Percentiles rank a stretch among this genome's conserved stretches.
These are phyloP conservation scores for Bovichtus diacanthus DNA, from an alignment of 2,797 vertebrate species.

Conservation along the genomic window DNA sequence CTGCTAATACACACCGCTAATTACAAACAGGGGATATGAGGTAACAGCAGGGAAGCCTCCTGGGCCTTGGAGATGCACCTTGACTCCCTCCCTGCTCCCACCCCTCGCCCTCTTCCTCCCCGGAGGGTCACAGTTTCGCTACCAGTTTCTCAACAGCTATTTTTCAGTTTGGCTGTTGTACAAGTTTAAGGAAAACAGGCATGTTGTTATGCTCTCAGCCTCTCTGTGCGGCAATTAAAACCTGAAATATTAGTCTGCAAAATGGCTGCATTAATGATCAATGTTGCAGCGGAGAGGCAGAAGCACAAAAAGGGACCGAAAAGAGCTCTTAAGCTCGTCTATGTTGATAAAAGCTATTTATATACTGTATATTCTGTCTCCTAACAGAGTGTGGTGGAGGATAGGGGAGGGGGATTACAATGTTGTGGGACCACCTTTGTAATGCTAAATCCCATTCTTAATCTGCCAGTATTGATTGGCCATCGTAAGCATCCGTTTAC, in stretches of 20 bases:
- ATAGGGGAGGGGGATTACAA: conserved; percentile 72
- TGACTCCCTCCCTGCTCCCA: conserved; percentile 46
- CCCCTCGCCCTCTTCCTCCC: conserved; percentile 46
- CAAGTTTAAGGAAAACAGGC: conserved; percentile 51
- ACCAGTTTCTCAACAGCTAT: conserved; percentile 60
- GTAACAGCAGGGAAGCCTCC: conserved; percentile 51
- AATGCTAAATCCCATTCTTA: conserved; percentile 82
- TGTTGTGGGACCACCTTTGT: conserved; percentile 81
- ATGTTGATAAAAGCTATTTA: conserved; percentile 69
- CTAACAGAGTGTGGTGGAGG: conserved; percentile 65
- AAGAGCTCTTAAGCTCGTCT: conserved; percentile 51
- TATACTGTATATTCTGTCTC: conserved; percentile 66
- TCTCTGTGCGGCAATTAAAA: conserved; percentile 67
- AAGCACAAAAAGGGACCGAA: conserved; percentile 22
- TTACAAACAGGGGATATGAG: conserved; percentile 81
- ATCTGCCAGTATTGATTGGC: conserved; percentile 84
- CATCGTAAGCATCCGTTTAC: conserved; percentile 76
- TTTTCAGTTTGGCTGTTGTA: conserved; percentile 42
- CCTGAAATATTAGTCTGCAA: conserved; percentile 74
- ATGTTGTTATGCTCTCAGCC: conserved; percentile 55
- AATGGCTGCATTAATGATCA: conserved; percentile 65
- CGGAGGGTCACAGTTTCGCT: conserved; percentile 25
- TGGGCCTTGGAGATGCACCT: conserved; percentile 38
- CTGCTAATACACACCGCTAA: conserved; percentile 72
- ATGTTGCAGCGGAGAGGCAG: conserved; percentile 24